Percentiles rank a stretch among this genome's conserved stretches.
phyloP scores from a whole-genome alignment of 2,888 invertebrate genomes.

The Mimachlamys varia region DNA sequence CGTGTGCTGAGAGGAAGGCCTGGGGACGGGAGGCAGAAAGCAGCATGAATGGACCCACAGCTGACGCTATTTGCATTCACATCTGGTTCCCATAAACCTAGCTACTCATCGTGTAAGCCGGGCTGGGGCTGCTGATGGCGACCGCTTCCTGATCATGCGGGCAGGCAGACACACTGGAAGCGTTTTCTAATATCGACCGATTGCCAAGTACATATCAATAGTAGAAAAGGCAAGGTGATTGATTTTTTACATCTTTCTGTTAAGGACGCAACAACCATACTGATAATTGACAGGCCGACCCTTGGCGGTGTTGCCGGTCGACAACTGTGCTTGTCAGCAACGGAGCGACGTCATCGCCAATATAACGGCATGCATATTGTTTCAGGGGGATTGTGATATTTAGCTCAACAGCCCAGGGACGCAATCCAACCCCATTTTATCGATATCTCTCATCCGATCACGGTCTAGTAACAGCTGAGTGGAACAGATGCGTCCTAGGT shows the following conservation, averaged over 20 bases:
- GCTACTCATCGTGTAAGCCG: background rate
- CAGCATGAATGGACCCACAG: conserved; percentile 13
- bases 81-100: conserved; percentile 27
- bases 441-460: background rate
- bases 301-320: background rate
- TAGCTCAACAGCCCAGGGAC: background rate
- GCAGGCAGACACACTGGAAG: background rate
- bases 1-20: background rate
- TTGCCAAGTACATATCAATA: conserved; percentile 5
- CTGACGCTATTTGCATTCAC: background rate
- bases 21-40: background rate
- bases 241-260: conserved; percentile 20
- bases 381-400: conserved; percentile 31
- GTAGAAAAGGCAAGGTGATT: conserved; percentile 27
- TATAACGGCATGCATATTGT: conserved; percentile 24
- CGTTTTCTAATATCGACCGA: background rate
- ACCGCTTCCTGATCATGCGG: background rate
- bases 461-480: background rate
- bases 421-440: background rate
- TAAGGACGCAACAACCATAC: conserved; percentile 16
- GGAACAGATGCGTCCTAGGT: background rate
- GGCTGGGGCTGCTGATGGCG: background rate
- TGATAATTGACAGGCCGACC: background rate
- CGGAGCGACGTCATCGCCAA: background rate
- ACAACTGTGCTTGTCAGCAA: background rate